Conservation (phyloP, 2,888 invertebrate species). For the Ennomos fuscantarius region DNA sequence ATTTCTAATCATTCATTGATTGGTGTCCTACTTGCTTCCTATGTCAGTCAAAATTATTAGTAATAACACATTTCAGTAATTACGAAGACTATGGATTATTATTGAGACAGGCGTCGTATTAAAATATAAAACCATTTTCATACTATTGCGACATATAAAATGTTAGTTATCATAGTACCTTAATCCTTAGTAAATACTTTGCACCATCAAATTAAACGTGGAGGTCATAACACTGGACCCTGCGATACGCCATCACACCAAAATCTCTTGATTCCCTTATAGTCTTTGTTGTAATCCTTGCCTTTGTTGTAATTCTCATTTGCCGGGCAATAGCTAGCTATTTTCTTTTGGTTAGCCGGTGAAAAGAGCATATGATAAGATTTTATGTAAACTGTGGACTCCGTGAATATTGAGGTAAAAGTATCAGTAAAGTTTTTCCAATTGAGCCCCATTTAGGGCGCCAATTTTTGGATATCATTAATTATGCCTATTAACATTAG, state of each 20-base stretch:
- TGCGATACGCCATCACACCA: constrained; percentile 23
- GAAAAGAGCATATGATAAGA: constrained; percentile 10
- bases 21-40: too few species aligned
- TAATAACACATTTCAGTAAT: too few species aligned
- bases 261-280: constrained; percentile 29
- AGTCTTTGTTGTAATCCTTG: constrained; percentile 23
- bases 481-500: too few species aligned
- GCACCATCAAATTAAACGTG: constrained; percentile 14
- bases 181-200: neutral
- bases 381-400: neutral
- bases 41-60: too few species aligned
- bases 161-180: neutral
- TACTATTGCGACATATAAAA: neutral
- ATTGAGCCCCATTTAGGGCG: constrained; percentile 3
- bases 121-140: neutral
- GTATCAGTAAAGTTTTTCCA: too few species aligned
- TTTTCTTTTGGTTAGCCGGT: constrained; percentile 10
- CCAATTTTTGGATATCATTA: neutral
- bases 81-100: too few species aligned
- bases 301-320: constrained; percentile 29
- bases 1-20: too few species aligned
- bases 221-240: constrained; percentile 23
- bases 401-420: too few species aligned
- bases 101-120: too few species aligned
- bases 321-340: constrained; percentile 22